Evolutionary conservation across 2,113 vertebrate species (phyloP).

Genomic region (Odontophorus gujanensis): DNA sequence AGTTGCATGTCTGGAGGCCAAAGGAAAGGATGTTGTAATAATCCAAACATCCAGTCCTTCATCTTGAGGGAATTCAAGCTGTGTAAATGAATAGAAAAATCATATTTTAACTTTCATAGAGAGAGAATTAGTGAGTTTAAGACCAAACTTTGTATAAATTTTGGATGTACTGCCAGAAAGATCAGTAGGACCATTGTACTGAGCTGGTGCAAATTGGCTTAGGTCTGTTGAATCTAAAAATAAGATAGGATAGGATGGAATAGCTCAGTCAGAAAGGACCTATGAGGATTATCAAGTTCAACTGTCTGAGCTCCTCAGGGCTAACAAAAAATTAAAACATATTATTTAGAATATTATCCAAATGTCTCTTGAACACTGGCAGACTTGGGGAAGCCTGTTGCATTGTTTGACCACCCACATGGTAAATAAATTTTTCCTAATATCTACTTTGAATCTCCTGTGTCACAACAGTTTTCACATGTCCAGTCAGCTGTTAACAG

Average conservation of each 20-base stretch:
- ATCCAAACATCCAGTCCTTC: neutral
- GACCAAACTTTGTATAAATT: neutral
- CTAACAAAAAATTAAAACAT: neutral
- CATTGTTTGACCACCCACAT: too few relatives aligned
- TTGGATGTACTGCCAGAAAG: neutral
- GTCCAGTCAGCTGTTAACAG: too few relatives aligned
- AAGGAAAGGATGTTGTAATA: conserved; percentile 24
- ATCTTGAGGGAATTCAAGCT: conserved; percentile 7
- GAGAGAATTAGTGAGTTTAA: neutral
- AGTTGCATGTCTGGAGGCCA: neutral
- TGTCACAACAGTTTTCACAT: too few relatives aligned
- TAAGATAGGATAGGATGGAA: neutral
- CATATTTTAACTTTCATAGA: neutral
- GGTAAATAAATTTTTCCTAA: too few relatives aligned
- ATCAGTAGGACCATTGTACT: neutral
- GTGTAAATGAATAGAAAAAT: neutral
- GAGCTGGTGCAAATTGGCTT: neutral
- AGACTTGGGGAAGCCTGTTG: too few relatives aligned
- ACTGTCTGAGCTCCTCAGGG: neutral
- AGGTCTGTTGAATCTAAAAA: neutral
- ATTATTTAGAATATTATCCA: neutral
- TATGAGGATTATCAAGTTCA: neutral
- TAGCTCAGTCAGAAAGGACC: neutral
- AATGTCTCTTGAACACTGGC: neutral
- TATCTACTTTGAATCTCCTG: too few relatives aligned